These are phyloP conservation scores for Hyaena hyaena DNA, from an alignment of 2,113 vertebrate species.

Conservation along the genomic window DNA sequence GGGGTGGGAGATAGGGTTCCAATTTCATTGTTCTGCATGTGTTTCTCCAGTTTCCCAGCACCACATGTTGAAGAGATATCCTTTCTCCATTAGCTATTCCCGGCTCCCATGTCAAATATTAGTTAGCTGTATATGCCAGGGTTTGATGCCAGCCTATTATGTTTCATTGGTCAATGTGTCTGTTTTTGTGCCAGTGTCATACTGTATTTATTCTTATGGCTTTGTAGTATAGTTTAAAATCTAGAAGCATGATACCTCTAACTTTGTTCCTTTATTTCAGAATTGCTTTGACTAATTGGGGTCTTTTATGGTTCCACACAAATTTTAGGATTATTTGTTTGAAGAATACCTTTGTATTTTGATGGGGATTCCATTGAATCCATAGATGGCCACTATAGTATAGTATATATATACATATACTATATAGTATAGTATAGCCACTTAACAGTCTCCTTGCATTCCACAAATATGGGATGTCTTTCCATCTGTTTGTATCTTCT, in stretches of 20 bases:
- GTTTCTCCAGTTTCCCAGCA: neutral
- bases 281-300: neutral
- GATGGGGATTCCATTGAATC: neutral
- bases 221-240: neutral
- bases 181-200: neutral
- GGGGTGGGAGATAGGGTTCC: neutral
- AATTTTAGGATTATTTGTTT: neutral
- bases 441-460: neutral
- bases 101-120: neutral
- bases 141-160: neutral
- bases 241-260: neutral
- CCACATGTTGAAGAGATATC: neutral
- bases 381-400: neutral
- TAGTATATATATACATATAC: too few species aligned
- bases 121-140: neutral
- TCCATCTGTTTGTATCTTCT: neutral
- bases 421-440: neutral
- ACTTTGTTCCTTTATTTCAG: neutral
- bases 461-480: neutral
- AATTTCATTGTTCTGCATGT: neutral
- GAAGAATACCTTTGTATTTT: neutral
- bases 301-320: neutral
- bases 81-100: neutral
- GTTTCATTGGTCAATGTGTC: neutral
- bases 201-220: neutral